Base-by-base conservation (phyloP, 2,888 invertebrate genomes). In the Syrista parreyssii region DNA sequence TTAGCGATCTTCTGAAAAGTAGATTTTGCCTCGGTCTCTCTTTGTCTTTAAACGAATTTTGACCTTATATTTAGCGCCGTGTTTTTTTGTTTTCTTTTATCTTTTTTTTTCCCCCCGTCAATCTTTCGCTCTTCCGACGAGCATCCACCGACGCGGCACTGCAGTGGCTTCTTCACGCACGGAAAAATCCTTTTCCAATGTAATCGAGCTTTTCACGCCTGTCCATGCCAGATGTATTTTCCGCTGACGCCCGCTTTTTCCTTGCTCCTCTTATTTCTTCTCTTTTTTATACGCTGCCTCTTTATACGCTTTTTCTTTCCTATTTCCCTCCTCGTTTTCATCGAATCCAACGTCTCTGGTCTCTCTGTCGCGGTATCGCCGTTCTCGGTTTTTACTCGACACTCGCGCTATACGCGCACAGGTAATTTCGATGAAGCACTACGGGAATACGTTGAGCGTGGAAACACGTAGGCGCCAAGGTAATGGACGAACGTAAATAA, bases 161-260 rank as follows among this genome's bases (percentile, higher is more conserved):
- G 69, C n/a, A 40, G 32, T 31, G n/a, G 75, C 68, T 34, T 71
- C 40, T 40, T 76, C 72, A 36, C 73, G 76, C 15, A 68, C 34
- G 73, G 40, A 68, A 75, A 81, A 76, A 76, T 68, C 68, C 72
- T 75, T 71, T 30, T 68, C 71, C 75, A 68, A 74, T 77, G 68
- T 75, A 68, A 40, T 31, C 35, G 73, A 68, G 72, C 76, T 78
- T 76, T 78, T 77, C 74, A 72, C 75, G 80, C 77, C 78, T 79
- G 81, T 81, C 78, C 40, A 69, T 75, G 74, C 78, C 79, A 79
- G 81, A 71, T 79, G 75, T 68, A 78, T 79, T 78, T 80, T 75
- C 36, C 30, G 77, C 78, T 75, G 40, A 74, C 76, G 74, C 76
- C 68, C 76, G 30, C 32, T 31, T 68, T 75, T 68, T 32, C 9